Evolutionary conservation across 2,888 invertebrate species (phyloP).

Genomic region (Tachina fera): DNA sequence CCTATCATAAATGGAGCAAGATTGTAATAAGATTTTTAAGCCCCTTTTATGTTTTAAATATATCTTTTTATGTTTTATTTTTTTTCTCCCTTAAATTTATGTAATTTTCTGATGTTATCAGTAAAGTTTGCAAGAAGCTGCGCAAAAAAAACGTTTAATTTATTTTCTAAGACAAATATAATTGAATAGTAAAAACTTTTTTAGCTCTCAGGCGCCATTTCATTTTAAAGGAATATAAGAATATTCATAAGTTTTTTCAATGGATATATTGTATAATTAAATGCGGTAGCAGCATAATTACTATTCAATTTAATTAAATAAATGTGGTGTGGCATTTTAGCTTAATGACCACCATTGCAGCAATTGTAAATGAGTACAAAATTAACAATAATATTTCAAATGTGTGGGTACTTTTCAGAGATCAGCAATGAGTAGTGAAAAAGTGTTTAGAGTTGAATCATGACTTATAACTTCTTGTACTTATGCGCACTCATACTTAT

Average conservation of each 20-base stretch:
- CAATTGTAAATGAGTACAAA: no score
- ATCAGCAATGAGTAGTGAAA: no score
- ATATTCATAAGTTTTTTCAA: background rate
- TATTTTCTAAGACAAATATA: constrained; percentile 28
- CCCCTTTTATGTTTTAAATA: constrained; percentile 68
- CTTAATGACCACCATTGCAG: no score
- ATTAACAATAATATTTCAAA: no score
- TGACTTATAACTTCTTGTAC: no score
- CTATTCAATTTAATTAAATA: background rate
- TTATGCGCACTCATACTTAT: no score
- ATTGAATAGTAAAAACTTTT: constrained; percentile 37
- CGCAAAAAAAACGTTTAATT: background rate
- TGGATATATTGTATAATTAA: background rate
- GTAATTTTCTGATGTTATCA: constrained; percentile 41
- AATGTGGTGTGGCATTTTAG: no score
- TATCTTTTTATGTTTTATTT: constrained; percentile 1
- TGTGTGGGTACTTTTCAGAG: no score
- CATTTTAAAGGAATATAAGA: background rate
- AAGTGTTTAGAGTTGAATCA: no score
- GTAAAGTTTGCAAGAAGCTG: background rate
- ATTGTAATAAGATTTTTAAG: constrained; percentile 71
- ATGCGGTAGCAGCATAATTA: background rate
- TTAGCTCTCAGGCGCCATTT: background rate
- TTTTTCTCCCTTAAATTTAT: constrained; percentile 12
- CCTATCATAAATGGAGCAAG: constrained; percentile 68